phyloP scores from a whole-genome alignment of 2,113 vertebrate species.

The Carassius gibelio region DNA sequence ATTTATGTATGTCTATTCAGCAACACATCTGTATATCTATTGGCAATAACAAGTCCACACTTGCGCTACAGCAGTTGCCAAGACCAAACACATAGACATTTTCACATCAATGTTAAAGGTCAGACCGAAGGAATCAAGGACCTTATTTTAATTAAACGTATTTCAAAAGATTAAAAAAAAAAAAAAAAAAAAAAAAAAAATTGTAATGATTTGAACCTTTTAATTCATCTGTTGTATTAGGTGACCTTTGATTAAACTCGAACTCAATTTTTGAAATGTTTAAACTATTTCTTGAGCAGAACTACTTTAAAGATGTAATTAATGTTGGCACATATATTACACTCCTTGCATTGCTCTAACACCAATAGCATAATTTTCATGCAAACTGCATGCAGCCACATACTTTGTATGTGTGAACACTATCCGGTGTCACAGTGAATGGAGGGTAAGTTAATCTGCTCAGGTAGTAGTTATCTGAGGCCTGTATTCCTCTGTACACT shows the following conservation, averaged over 20 bases:
- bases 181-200: too few relatives aligned
- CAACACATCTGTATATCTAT: not conserved
- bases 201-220: not conserved
- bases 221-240: not conserved
- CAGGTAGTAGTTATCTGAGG: constrained; percentile 38
- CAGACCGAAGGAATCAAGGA: not conserved
- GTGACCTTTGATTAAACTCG: not conserved
- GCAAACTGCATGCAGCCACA: not conserved
- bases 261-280: not conserved
- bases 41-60: not conserved
- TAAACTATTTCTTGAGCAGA: not conserved
- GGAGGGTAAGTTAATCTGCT: constrained; percentile 26
- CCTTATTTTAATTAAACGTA: not conserved
- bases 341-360: not conserved
- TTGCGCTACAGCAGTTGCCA: not conserved
- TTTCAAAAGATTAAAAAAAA: not conserved
- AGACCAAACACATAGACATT: not conserved
- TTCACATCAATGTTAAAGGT: not conserved
- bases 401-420: constrained; percentile 2
- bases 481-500: not conserved
- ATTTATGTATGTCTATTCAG: too few relatives aligned
- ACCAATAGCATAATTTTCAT: not conserved
- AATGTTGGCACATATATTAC: not conserved
- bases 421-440: constrained; percentile 2
- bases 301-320: not conserved